phyloP scores from a whole-genome alignment of 2,888 invertebrate species.

The Sphecodes monilicornis region DNA sequence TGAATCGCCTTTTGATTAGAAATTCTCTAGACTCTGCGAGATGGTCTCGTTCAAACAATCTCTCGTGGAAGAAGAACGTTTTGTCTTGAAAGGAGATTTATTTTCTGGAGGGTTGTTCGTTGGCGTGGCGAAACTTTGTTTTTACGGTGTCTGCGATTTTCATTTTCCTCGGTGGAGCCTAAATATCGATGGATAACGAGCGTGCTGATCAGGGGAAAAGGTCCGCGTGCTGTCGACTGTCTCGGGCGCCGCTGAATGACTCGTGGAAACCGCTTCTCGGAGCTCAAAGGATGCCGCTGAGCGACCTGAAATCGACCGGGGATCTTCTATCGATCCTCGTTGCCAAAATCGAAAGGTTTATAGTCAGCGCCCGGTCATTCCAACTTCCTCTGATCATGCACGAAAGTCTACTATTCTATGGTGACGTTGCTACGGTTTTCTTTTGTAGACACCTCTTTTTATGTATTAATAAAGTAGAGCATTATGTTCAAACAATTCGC shows the following conservation, averaged over 20 bases:
- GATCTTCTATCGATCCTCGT: slow-evolving; percentile 1
- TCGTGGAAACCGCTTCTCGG: slow-evolving; percentile 64
- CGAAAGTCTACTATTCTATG: neutral
- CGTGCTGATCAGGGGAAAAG: slow-evolving; percentile 46
- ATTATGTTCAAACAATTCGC: no score
- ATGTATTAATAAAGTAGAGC: no score
- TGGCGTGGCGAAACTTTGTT: slow-evolving; percentile 45
- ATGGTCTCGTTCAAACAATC: neutral
- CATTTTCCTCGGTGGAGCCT: slow-evolving; percentile 48
- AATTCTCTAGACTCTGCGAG: slow-evolving; percentile 1
- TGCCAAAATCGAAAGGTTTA: neutral
- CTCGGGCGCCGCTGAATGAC: slow-evolving; percentile 80
- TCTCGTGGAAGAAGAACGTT: neutral
- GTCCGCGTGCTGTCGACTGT: slow-evolving; percentile 58
- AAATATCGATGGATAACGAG: slow-evolving; percentile 59
- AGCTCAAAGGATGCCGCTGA: slow-evolving; percentile 63
- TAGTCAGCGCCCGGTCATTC: no score
- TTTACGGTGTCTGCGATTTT: slow-evolving; percentile 38
- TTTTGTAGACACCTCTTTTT: no score
- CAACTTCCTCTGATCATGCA: neutral
- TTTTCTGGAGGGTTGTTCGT: slow-evolving; percentile 10
- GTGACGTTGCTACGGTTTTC: no score
- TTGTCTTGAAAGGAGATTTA: neutral
- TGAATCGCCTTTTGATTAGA: slow-evolving; percentile 30
- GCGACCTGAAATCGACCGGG: slow-evolving; percentile 51